phyloP scores from a whole-genome alignment of 2,113 vertebrate species.

The Aptenodytes patagonicus region DNA sequence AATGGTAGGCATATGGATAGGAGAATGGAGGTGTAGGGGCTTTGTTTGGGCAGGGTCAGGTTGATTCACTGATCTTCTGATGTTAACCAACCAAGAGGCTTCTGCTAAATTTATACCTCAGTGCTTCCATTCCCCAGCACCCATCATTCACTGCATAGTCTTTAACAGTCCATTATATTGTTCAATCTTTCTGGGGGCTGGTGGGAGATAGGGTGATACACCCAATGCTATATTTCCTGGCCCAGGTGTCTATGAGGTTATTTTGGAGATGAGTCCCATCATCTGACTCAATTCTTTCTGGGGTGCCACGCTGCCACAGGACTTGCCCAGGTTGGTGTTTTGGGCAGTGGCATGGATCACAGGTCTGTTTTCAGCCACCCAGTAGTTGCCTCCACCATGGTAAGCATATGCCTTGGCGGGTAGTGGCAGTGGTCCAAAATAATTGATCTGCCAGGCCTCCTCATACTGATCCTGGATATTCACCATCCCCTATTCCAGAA shows the following conservation, averaged over 20 bases:
- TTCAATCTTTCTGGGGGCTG: not conserved
- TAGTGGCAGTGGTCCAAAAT: not conserved
- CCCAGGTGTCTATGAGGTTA: not conserved
- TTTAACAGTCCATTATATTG: not conserved
- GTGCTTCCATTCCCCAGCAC: not conserved
- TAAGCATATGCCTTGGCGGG: not conserved
- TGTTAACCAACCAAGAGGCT: not conserved
- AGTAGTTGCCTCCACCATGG: not conserved
- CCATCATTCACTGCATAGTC: not conserved
- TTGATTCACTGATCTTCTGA: not conserved
- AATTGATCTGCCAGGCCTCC: not conserved
- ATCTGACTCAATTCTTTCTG: not conserved
- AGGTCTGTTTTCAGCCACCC: not conserved
- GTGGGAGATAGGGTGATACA: not conserved
- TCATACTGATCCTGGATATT: not conserved
- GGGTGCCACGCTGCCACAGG: not conserved
- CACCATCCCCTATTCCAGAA: not conserved
- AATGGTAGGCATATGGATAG: not conserved
- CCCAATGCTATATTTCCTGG: not conserved
- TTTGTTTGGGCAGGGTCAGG: not conserved
- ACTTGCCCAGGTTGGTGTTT: not conserved
- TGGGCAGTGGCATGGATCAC: fast-evolving
- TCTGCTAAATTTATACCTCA: not conserved
- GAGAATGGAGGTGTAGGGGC: not conserved
- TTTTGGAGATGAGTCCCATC: not conserved